A percentile compares a stretch with the other conserved stretches of the same genome.
phyloP scores from a whole-genome alignment of 2,888 invertebrate genomes.

The Metellina segmentata region DNA sequence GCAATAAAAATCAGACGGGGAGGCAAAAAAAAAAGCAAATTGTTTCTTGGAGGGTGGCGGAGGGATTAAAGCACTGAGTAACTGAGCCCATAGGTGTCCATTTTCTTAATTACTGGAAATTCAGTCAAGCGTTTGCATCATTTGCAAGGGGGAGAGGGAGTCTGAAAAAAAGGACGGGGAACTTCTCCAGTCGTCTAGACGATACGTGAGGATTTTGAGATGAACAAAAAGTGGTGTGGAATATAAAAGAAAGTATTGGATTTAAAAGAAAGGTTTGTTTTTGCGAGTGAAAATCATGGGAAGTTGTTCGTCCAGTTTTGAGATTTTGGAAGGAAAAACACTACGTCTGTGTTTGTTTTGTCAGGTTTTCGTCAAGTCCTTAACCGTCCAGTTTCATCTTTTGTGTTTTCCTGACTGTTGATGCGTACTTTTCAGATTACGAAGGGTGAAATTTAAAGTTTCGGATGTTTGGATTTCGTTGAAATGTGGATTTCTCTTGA shows the following conservation, averaged over 20 bases:
- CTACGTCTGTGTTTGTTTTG: no score
- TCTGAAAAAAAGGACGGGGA: neutral
- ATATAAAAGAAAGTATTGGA: slow-evolving; percentile 4
- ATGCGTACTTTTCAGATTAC: no score
- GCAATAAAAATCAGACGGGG: neutral
- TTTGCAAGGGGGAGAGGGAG: slow-evolving; percentile 43
- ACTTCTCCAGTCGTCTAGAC: neutral
- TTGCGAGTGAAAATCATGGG: neutral
- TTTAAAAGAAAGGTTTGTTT: neutral
- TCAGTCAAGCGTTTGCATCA: slow-evolving; percentile 51
- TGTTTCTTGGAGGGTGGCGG: slow-evolving; percentile 19
- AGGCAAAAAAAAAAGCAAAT: slow-evolving; percentile 17
- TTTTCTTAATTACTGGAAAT: slow-evolving; percentile 71
- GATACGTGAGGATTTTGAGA: neutral
- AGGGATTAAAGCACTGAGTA: slow-evolving; percentile 24
- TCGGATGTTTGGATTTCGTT: no score
- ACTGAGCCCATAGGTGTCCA: slow-evolving; percentile 59
- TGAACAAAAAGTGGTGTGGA: neutral
- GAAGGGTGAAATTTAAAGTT: no score
- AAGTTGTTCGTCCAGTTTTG: no score
- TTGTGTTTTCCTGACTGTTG: no score
- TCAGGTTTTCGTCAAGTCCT: no score
- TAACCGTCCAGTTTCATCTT: no score
- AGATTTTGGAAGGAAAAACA: no score
- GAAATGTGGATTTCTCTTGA: no score